Conservation (phyloP, 1,140 invertebrate species). For the Drosophila nannoptera region DNA sequence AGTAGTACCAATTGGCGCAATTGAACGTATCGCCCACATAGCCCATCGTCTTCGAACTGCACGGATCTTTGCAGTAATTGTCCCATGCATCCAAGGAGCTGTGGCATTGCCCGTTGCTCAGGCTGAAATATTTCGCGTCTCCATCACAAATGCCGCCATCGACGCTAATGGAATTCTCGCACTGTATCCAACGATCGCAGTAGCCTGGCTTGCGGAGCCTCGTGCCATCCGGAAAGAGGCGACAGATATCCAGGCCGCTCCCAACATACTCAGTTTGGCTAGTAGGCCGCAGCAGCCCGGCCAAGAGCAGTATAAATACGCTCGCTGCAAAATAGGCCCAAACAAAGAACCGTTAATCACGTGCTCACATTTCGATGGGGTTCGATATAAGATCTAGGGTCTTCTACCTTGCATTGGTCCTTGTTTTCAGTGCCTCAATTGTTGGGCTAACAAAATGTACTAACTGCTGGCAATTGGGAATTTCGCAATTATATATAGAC, state of each 20-base stretch:
- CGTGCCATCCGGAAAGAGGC: constrained; percentile 47
- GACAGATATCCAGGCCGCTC: constrained; percentile 49
- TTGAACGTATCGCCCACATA: constrained; percentile 44
- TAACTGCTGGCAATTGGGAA: constrained; percentile 10
- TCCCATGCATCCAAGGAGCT: constrained; percentile 16
- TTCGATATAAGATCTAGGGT: neutral
- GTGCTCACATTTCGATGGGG: too few relatives aligned
- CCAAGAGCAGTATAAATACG: constrained; percentile 6
- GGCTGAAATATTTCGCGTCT: constrained; percentile 1
- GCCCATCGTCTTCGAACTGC: constrained; percentile 19
- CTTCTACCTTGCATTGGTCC: constrained; percentile 28
- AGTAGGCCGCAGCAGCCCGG: constrained; percentile 36
- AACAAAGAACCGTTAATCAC: too few relatives aligned
- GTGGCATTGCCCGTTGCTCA: constrained; percentile 5
- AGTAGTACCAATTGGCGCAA: constrained; percentile 59
- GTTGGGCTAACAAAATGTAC: constrained; percentile 8
- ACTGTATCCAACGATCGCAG: constrained; percentile 51
- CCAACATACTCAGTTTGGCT: constrained; percentile 36
- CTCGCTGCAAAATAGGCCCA: too few relatives aligned
- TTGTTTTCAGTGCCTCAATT: neutral
- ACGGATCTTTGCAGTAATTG: constrained; percentile 42
- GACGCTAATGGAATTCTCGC: constrained; percentile 27
- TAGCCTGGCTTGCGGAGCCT: constrained; percentile 52
- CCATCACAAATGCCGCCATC: constrained; percentile 6
- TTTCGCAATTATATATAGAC: constrained; percentile 27